Evolutionary conservation across 2,797 vertebrate genomes (phyloP).

Genomic region (Fringilla coelebs): DNA sequence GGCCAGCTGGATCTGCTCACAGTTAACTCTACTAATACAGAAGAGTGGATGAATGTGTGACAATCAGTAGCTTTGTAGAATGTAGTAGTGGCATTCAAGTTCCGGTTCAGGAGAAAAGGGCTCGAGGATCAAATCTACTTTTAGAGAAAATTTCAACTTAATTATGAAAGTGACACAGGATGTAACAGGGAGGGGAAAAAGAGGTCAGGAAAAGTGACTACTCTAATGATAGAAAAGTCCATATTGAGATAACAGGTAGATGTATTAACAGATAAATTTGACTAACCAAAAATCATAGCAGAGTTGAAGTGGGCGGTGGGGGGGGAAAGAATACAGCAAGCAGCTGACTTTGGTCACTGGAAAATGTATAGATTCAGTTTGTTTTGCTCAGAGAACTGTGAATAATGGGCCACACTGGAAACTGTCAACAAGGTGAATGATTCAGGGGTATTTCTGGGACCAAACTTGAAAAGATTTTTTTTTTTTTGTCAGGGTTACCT

Average conservation of each 20-base stretch:
- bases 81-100: not conserved
- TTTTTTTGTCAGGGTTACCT: not conserved
- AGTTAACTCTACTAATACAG: not conserved
- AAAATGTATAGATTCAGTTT: not conserved
- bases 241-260: not conserved
- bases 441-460: not conserved
- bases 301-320: not conserved
- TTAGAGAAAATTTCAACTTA: not conserved
- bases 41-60: not conserved
- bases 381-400: not conserved
- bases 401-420: not conserved
- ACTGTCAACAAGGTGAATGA: not conserved
- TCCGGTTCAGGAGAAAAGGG: not conserved
- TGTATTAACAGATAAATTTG: not conserved
- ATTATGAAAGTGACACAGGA: not conserved
- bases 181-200: not conserved
- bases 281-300: not conserved
- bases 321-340: not conserved
- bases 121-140: not conserved
- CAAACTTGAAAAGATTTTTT: not conserved
- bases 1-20: not conserved
- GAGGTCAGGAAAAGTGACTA: not conserved
- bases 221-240: not conserved
- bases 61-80: not conserved
- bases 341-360: not conserved